Percentiles rank a stretch among this genome's conserved stretches.
These are phyloP conservation scores for Carapus acus DNA, from an alignment of 2,797 vertebrate genomes.

Conservation along the genomic window DNA sequence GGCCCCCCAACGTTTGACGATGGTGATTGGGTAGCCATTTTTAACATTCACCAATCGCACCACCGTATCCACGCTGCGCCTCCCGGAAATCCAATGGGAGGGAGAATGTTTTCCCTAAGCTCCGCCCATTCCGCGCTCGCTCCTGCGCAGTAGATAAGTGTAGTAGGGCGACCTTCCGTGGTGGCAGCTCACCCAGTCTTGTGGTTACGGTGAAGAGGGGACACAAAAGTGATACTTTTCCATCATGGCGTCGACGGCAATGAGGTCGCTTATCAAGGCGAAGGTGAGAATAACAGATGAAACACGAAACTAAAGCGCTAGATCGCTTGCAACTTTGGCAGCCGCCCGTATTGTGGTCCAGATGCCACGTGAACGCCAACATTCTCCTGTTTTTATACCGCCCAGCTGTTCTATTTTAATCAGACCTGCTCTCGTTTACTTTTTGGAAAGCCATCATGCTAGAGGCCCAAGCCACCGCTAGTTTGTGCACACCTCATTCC, in stretches of 20 bases:
- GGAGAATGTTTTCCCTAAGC: rapidly evolving
- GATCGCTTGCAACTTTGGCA: background rate
- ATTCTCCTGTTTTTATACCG: no score
- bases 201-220: no score
- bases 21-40: constrained; percentile 28
- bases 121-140: constrained; percentile 39
- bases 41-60: constrained; percentile 30
- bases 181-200: constrained; percentile 7
- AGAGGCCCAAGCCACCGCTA: no score
- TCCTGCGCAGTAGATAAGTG: background rate
- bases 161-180: background rate
- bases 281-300: constrained; percentile 57
- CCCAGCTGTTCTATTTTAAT: no score
- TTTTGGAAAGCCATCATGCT: no score
- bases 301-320: background rate
- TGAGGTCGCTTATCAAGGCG: constrained; percentile 61
- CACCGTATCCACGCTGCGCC: constrained; percentile 1
- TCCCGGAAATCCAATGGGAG: constrained; percentile 25
- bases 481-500: no score
- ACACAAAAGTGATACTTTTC: background rate
- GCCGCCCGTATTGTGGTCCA: no score
- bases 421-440: no score
- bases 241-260: constrained; percentile 66
- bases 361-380: no score
- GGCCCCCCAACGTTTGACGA: rapidly evolving